Base-by-base conservation (phyloP, 2,113 vertebrate species). In the Caranx ignobilis region DNA sequence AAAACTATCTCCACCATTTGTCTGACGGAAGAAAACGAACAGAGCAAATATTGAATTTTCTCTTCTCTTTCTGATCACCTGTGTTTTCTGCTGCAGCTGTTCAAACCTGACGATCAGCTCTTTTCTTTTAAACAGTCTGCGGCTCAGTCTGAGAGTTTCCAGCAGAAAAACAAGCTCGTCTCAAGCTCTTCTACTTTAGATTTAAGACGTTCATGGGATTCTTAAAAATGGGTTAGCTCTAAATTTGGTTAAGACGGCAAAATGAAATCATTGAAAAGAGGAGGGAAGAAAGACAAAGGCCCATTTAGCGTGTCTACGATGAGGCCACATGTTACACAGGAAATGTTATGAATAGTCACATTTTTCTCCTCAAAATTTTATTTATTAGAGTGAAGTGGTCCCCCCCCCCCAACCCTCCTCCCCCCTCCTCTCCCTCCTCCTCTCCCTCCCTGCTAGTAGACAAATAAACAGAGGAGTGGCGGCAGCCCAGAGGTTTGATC, bases 341-440 rank as follows among this genome's bases (percentile, higher is more conserved):
- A 72, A 67, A 41, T 6, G 39, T 47, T 78, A 35, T 75, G 62
- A 84, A 86, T 57, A 18, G 84, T 55, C 75, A 63, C 74, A 87
- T 81, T 80, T 82, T 77, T 63, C 16, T 70, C 62, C 35, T 43
- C 2, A 43, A 3, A 31, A 21, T 16, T 67, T 45, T 9, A 67
- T 73, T 72, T 52, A 50, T 65, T 15, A 1, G n/a, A 48, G 65
- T 3, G 52, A 82, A 56, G 0, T 10, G 0, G 39, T 2, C 18
- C 2, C 61, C 66, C 26, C 15, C 2, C 45, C 34, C n/a, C n/a
- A n/a, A n/a, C n/a, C n/a, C n/a, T n/a, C n/a, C n/a, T n/a, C n/a
- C 9, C 3, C 63, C n/a, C 11, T 4, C 63, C n/a, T 11, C 2
- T 45, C 34, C 10, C 4, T n/a, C 63, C 21, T 15, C 12, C 48